Base-by-base conservation (phyloP, 37 sponge, comb jelly and placozoan species). In the Halichondria panicea region DNA sequence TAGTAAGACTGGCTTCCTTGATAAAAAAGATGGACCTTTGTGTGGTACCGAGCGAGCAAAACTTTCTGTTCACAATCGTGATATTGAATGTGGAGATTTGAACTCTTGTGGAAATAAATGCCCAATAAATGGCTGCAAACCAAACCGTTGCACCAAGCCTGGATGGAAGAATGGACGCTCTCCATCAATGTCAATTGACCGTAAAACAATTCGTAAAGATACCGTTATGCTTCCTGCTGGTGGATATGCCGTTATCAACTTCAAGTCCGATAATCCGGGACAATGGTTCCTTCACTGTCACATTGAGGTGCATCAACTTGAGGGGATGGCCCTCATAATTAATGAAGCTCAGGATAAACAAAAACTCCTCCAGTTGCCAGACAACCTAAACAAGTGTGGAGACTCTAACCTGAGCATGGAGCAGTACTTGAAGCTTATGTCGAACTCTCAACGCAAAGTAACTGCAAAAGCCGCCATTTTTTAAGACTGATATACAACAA, bases 281-380 rank as follows among this genome's bases (percentile, higher is more conserved):
- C 56, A 46, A 40, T 91, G 91, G 91, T 85, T 91, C 42, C 77
- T 87, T 21, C 93, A 92, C 68, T 92, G 93, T 34, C 93, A 92
- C 74, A 70, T 92, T 27, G 88, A 87, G 53, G 34, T 40, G 9
- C 93, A 92, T 63, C 84, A 83, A 61, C n/a, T 79, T 21, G 70
- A 76, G n/a, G 89, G 89, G 1, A 89, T 89, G 89, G 80, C 71
- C 9, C 31, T 79, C 13, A 28, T 89, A 43, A 64, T 86, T 30
- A 55, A 74, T 56, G 87, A 86, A 48, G 72, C 66, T 41, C 28
- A 31, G 2, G 58, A 30, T 9, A 12, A 64, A 45, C 74, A 73
- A 32, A 55, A 73, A 18, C 33, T 19, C 34, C 11, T 31, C 11
- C 44, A 21, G 9, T 44, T 58, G 13, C 74, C 82, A 6, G 39